Conservation (phyloP, 2,888 invertebrate species). For the Synergus laeviventris region DNA sequence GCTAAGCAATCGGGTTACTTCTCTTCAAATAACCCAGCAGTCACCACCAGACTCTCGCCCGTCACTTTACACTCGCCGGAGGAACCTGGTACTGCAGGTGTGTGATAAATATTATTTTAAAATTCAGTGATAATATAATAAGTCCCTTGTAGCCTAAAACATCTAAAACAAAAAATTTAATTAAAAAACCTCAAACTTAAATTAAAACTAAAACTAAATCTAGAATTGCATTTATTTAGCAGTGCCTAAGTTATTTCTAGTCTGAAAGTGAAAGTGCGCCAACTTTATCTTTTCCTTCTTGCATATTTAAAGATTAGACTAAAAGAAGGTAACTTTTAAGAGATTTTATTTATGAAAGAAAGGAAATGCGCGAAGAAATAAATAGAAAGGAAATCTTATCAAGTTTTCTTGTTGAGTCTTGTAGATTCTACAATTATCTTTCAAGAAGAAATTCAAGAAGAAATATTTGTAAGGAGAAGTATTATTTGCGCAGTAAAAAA, state of each 20-base stretch:
- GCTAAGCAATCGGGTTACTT: slow-evolving; percentile 64
- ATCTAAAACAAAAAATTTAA: background rate
- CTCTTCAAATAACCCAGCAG: slow-evolving; percentile 58
- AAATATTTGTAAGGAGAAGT: background rate
- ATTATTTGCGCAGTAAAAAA: background rate
- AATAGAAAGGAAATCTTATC: background rate
- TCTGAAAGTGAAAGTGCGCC: background rate
- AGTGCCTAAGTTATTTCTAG: background rate
- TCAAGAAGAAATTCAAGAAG: background rate
- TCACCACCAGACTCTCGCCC: slow-evolving; percentile 55
- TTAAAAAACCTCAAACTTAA: background rate
- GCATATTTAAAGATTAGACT: background rate
- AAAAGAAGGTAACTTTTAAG: background rate
- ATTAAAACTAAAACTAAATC: background rate
- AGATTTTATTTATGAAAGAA: background rate
- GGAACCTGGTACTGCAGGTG: slow-evolving; percentile 43
- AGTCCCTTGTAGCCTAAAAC: background rate
- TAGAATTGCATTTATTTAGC: background rate
- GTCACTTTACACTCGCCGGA: slow-evolving; percentile 43
- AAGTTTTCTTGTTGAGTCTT: background rate
- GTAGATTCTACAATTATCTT: background rate
- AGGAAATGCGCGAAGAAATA: background rate
- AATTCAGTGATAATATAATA: slow-evolving; percentile 2
- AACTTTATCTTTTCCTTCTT: background rate
- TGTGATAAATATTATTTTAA: slow-evolving; percentile 29